These are phyloP conservation scores for Accipiter virgatus DNA, from an alignment of 2,113 vertebrate species.

Conservation along the genomic window DNA sequence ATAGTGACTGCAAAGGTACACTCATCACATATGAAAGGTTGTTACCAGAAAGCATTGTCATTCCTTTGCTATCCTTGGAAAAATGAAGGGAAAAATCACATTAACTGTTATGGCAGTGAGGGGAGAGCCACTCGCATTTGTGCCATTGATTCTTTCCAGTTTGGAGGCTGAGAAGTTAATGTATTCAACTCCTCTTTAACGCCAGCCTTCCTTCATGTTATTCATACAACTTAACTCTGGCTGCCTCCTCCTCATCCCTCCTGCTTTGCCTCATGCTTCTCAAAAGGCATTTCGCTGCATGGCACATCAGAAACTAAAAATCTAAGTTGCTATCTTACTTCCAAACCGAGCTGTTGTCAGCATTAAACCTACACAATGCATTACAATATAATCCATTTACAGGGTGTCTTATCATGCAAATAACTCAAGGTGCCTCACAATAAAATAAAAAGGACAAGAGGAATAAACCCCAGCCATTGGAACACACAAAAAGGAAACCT, in stretches of 20 bases:
- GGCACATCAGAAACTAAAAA: slow-evolving; percentile 40
- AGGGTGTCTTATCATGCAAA: slow-evolving; percentile 60
- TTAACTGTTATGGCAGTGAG: background rate
- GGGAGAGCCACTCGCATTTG: background rate
- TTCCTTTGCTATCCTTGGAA: background rate
- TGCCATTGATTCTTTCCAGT: background rate
- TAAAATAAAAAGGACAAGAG: slow-evolving; percentile 56
- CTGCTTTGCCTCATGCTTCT: slow-evolving; percentile 46
- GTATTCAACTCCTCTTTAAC: slow-evolving; percentile 37
- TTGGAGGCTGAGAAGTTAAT: slow-evolving; percentile 39
- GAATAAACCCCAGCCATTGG: slow-evolving; percentile 42
- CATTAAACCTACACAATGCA: slow-evolving; percentile 56
- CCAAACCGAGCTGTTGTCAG: slow-evolving; percentile 49
- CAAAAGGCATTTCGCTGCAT: slow-evolving; percentile 46
- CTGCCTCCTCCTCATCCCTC: slow-evolving; percentile 27
- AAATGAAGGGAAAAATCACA: background rate
- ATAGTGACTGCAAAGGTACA: background rate
- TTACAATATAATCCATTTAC: slow-evolving; percentile 56
- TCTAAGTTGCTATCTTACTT: slow-evolving; percentile 53
- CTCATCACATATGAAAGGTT: background rate
- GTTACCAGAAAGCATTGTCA: background rate
- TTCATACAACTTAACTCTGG: slow-evolving; percentile 39
- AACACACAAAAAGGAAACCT: slow-evolving; percentile 41
- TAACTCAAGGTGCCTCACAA: slow-evolving; percentile 68
- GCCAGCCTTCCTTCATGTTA: slow-evolving; percentile 9